A percentile compares a stretch with the other conserved stretches of the same genome.
Conservation (phyloP, 2,113 vertebrate genomes). For the Labeo rohita region DNA sequence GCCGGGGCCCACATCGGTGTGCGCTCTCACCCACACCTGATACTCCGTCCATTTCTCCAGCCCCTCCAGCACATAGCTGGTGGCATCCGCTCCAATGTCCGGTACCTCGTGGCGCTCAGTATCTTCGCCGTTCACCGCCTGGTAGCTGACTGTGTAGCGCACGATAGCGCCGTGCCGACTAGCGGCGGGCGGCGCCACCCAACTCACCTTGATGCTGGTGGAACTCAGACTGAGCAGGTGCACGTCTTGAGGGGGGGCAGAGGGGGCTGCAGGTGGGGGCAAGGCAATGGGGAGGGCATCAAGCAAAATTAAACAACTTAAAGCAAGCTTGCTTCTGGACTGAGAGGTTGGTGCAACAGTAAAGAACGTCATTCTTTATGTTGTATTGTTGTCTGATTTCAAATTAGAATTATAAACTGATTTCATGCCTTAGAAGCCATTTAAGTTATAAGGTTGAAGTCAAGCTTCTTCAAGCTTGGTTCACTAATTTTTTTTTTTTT, state of each 20-base stretch:
- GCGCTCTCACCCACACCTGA: slow-evolving; percentile 97
- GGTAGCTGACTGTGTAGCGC: slow-evolving; percentile 94
- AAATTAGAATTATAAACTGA: slow-evolving; percentile 36
- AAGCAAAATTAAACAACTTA: slow-evolving; percentile 72
- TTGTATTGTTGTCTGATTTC: slow-evolving; percentile 6
- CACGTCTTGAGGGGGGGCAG: slow-evolving; percentile 96
- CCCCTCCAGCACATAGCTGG: slow-evolving; percentile 89
- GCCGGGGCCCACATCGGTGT: slow-evolving; percentile 97
- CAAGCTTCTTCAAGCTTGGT: slow-evolving; percentile 7
- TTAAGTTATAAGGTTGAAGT: neutral
- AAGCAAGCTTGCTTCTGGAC: slow-evolving; percentile 67
- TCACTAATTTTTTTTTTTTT: neutral
- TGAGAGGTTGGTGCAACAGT: slow-evolving; percentile 62
- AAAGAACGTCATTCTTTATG: neutral
- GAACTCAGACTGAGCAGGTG: slow-evolving; percentile 91
- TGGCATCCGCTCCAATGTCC: slow-evolving; percentile 86
- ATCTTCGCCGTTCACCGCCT: slow-evolving; percentile 91
- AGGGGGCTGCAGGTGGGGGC: slow-evolving; percentile 83
- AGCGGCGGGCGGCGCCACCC: slow-evolving; percentile 93
- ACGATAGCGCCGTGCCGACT: slow-evolving; percentile 96
- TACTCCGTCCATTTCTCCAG: slow-evolving; percentile 99
- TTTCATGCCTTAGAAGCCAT: neutral
- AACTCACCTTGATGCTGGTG: slow-evolving; percentile 99
- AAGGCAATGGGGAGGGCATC: slow-evolving; percentile 76
- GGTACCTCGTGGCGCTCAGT: slow-evolving; percentile 87